Percentiles rank a stretch among this genome's conserved stretches.
Evolutionary conservation across 2,888 invertebrate genomes (phyloP).

Genomic region (Anthophora plumipes): DNA sequence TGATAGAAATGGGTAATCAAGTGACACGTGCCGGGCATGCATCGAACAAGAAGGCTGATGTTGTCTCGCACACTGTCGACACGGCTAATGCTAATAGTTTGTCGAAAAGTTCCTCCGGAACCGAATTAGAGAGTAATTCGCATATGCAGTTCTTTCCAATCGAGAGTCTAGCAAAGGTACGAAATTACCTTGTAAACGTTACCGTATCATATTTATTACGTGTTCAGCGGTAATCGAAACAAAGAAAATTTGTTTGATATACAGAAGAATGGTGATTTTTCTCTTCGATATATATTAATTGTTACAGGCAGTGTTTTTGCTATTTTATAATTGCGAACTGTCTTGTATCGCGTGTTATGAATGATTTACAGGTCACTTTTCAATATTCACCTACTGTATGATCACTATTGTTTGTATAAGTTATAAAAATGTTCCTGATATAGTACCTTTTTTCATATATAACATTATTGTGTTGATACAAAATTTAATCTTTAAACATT

Average conservation of each 20-base stretch:
- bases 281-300: not conserved
- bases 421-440: not conserved
- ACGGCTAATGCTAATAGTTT: slow-evolving; percentile 50
- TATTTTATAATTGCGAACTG: not conserved
- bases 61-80: slow-evolving; percentile 49
- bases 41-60: slow-evolving; percentile 70
- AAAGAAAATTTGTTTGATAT: not conserved
- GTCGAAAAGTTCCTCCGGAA: slow-evolving; percentile 87
- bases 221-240: not conserved
- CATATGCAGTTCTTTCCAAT: slow-evolving; percentile 89
- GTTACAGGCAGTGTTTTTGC: not conserved
- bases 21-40: slow-evolving; percentile 72
- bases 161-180: slow-evolving; percentile 91
- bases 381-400: not conserved
- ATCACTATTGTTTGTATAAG: slow-evolving; percentile 13
- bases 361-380: slow-evolving; percentile 36
- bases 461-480: slow-evolving; percentile 7
- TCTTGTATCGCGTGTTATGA: slow-evolving; percentile 13
- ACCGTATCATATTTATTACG: not conserved
- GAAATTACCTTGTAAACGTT: slow-evolving; percentile 9
- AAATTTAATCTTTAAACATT: not conserved
- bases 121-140: slow-evolving; percentile 88
- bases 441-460: slow-evolving; percentile 20
- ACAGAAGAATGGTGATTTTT: not conserved
- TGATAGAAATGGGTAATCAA: slow-evolving; percentile 76